Evolutionary conservation across 2,888 invertebrate genomes (phyloP), one percentile per base, ranked within the genome.

Genomic region (Nomada fucata): DNA sequence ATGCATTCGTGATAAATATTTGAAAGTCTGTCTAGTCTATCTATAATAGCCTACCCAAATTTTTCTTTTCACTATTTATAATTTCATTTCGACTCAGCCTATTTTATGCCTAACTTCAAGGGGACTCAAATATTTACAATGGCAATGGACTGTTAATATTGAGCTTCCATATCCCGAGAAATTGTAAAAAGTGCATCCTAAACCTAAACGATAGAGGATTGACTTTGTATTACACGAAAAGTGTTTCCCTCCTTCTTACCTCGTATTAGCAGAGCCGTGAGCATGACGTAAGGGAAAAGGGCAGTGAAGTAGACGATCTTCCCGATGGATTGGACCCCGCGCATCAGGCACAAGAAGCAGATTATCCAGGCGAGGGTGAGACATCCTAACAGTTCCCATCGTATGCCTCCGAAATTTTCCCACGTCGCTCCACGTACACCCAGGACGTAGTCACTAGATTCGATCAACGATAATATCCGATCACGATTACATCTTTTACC

Each of bases 301-400:
- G 96, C 96, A 2, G 96, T 96, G 90, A 96, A 96, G 92, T 96
- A 96, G 11, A 96, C 96, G 61, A 97, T 97, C 95, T 97, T 98
- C 63, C 98, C 98, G 0, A 98, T 97, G 91, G 97, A 97, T 94
- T 98, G 97, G 84, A 98, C 97, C 50, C 98, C 97, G 95, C 92
- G 97, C 93, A 97, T 97, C 79, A 98, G 97, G 93, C 97, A 97
- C 88, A 98, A 95, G 94, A 97, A 98, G 81, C 97, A 97, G 85
- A 97, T 94, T 67, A 97, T 91, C 98, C 98, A 98, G 0, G 96
- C 96, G 0, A 97, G 93, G 50, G 96, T 94, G 7, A 98, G 95
- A 86, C 97, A 97, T 5, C 97, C 95, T 0, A 97, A 96, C 72
- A 98, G 94, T 92, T 97, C 97, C 97, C 97, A 97, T 86, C 97